Percentiles rank a stretch among this genome's conserved stretches.
Evolutionary conservation across 2,113 vertebrate genomes (phyloP).

Genomic region (Chionodraco myersi): DNA sequence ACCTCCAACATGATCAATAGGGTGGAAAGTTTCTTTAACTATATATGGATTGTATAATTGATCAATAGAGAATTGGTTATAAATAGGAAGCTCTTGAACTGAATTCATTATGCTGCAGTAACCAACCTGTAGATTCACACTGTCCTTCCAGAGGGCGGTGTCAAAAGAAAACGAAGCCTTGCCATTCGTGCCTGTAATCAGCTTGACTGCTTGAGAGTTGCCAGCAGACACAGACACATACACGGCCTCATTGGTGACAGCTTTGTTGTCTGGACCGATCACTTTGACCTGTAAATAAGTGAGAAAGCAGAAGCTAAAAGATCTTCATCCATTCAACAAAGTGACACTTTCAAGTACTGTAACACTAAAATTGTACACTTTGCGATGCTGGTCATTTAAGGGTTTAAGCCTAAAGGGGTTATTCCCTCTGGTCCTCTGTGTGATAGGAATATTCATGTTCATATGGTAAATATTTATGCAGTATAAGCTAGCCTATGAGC

Average conservation of each 20-base stretch:
- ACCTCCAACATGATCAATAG: neutral
- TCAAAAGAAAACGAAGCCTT: constrained; percentile 73
- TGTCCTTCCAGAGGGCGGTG: constrained; percentile 60
- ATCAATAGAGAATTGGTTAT: neutral
- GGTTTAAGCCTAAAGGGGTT: neutral
- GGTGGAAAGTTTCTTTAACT: constrained; percentile 7
- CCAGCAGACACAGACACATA: constrained; percentile 44
- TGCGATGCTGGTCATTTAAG: neutral
- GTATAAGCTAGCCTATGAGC: too few species aligned
- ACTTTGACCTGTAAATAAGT: constrained; percentile 73
- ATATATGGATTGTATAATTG: neutral
- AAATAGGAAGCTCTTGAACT: neutral
- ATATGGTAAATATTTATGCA: neutral
- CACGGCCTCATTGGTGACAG: constrained; percentile 54
- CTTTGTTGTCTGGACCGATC: constrained; percentile 37
- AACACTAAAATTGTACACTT: neutral
- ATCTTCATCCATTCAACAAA: neutral
- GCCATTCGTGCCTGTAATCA: constrained; percentile 71
- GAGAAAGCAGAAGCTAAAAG: neutral
- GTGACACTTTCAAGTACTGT: neutral
- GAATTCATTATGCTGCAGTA: neutral
- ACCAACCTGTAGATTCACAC: constrained; percentile 62
- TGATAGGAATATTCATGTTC: neutral
- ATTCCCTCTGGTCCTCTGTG: neutral
- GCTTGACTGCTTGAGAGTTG: neutral